phyloP scores from a whole-genome alignment of 23 tunicate species.

The Oikopleura dioica region DNA sequence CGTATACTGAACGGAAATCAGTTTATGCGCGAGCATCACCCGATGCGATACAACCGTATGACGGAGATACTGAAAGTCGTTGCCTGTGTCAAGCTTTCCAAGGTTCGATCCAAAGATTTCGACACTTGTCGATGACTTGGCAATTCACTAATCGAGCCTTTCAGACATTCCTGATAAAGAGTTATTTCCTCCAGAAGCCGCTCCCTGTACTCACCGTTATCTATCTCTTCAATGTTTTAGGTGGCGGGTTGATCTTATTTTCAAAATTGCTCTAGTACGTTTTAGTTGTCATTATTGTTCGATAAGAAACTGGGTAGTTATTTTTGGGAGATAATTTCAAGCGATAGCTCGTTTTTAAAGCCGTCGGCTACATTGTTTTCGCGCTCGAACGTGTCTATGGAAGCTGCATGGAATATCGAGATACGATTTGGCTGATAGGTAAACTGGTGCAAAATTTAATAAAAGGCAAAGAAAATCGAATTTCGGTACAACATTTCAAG shows the following conservation, averaged over 20 bases:
- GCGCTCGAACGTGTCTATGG: slow-evolving; percentile 3
- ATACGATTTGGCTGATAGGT: not conserved
- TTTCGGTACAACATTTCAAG: too few relatives aligned
- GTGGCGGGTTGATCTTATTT: too few relatives aligned
- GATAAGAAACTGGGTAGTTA: too few relatives aligned
- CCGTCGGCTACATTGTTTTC: slow-evolving; percentile 3
- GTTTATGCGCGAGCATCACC: slow-evolving; percentile 13
- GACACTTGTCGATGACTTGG: not conserved
- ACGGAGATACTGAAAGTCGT: slow-evolving; percentile 7
- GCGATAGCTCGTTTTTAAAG: too few relatives aligned
- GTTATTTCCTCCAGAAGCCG: not conserved
- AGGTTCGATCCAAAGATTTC: not conserved
- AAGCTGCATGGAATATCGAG: slow-evolving; percentile 3
- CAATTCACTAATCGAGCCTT: not conserved
- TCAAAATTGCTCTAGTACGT: too few relatives aligned
- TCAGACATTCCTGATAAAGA: not conserved
- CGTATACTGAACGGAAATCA: not conserved
- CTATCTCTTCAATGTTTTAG: slow-evolving; percentile 4
- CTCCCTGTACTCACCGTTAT: not conserved
- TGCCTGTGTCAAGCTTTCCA: not conserved
- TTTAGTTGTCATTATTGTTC: too few relatives aligned
- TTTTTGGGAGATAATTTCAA: too few relatives aligned
- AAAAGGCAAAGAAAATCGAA: too few relatives aligned
- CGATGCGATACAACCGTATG: slow-evolving; percentile 9
- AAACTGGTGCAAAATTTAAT: too few relatives aligned